Evolutionary conservation across 2,113 vertebrate species (phyloP), one percentile per base, ranked within the genome.

Genomic region (Rhabdornis inornatus): DNA sequence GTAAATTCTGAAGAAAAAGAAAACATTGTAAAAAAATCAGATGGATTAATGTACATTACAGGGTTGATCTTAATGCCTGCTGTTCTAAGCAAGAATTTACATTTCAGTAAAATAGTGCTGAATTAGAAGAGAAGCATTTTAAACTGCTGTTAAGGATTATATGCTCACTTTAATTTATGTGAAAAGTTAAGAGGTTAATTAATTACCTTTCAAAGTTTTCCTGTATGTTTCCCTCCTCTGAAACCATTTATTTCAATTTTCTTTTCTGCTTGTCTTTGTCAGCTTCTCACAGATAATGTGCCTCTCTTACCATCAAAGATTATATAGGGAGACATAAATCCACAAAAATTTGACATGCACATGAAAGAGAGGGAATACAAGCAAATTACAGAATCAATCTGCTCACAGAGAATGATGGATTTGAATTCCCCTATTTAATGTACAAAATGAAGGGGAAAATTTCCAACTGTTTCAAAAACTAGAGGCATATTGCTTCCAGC

Each of bases 381-480:
- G 75, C 72, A 90, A 90, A 89, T 94, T 74, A 90, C 3, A 81
- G 52, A 92, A 93, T 65, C 76, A 83, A 60, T 53, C 60, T 68
- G 21, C 72, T 86, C 55, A 71, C 25, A 66, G 63, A 78, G 42
- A 83, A 76, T 42, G 75, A 90, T 8, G 23, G 52, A 61, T 81
- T 19, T 86, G 37, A 86, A 88, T 74, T 90, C 50, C 20, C 60
- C 72, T 72, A 65, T 53, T 96, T 70, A 77, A 80, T 23, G 53
- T 52, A 53, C 42, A 87, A 95, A 95, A 89, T 44, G 52, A 90
- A 90, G 35, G 56, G 79, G 27, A 90, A 94, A 89, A 94, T 81
- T 66, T 93, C 78, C 85, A 93, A 87, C 80, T 93, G 81, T 70
- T 94, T 91, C 60, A 71, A 92, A 77, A 87, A 83, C 66, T 66